Conservation (phyloP, 1,140 invertebrate genomes). For the Portunus trituberculatus region DNA sequence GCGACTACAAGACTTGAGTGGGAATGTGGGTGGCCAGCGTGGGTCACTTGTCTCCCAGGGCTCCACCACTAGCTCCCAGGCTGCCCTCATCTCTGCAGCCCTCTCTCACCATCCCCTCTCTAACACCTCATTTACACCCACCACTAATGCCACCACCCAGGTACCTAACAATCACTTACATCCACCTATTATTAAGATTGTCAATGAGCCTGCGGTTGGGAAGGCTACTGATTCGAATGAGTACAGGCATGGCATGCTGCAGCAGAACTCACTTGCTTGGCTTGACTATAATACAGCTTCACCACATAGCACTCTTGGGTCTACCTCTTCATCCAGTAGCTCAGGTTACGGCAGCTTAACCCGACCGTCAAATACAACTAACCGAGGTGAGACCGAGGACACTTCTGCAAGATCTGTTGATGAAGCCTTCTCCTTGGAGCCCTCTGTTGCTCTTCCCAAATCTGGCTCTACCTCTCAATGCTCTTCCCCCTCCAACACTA, state of each 20-base stretch:
- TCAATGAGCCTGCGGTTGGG: constrained; percentile 59
- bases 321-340: constrained; percentile 69
- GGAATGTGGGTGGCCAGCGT: constrained; percentile 66
- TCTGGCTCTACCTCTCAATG: constrained; percentile 42
- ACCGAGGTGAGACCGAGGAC: constrained; percentile 56
- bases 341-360: constrained; percentile 75
- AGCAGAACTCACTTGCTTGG: constrained; percentile 69
- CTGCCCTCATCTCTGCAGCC: constrained; percentile 74
- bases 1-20: constrained; percentile 63
- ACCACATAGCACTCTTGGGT: constrained; percentile 70
- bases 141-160: constrained; percentile 74
- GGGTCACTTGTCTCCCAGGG: constrained; percentile 64
- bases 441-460: constrained; percentile 30
- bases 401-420: constrained; percentile 33
- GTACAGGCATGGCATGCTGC: constrained; percentile 67
- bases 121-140: constrained; percentile 75
- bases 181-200: constrained; percentile 64
- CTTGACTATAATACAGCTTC: constrained; percentile 71
- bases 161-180: constrained; percentile 73
- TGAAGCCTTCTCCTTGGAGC: constrained; percentile 43
- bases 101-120: constrained; percentile 74
- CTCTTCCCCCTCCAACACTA: constrained; percentile 58
- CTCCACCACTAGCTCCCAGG: constrained; percentile 65
- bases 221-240: constrained; percentile 62
- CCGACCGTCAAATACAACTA: constrained; percentile 55